phyloP scores from a whole-genome alignment of 2,888 invertebrate genomes.

The Platerodrilus igneus region DNA sequence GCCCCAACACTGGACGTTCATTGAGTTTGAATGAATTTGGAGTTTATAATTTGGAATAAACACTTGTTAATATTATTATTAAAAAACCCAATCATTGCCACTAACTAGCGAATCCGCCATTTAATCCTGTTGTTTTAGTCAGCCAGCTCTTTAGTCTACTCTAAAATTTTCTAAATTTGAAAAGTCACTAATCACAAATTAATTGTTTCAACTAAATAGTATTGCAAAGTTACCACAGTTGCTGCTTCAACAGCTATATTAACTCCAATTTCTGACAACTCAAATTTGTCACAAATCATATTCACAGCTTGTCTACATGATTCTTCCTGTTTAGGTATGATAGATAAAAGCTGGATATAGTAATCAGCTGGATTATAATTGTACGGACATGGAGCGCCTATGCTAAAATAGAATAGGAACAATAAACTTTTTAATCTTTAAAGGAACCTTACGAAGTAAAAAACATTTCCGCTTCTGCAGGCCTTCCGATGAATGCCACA shows the following conservation, averaged over 20 bases:
- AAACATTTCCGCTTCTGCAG: conserved; percentile 72
- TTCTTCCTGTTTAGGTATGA: conserved; percentile 77
- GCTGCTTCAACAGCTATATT: conserved; percentile 56
- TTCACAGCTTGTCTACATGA: conserved; percentile 74
- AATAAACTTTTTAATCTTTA: conserved; percentile 4
- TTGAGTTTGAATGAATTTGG: too few species aligned
- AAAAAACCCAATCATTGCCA: too few species aligned
- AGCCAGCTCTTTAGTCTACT: too few species aligned
- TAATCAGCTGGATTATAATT: conserved; percentile 95
- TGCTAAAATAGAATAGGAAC: conserved; percentile 50
- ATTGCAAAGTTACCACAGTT: conserved; percentile 43
- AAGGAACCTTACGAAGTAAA: conserved; percentile 65
- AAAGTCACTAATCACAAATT: too few species aligned
- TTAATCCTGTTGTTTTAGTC: too few species aligned
- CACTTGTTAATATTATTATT: too few species aligned
- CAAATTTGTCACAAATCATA: conserved; percentile 74
- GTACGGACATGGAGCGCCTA: conserved; percentile 78
- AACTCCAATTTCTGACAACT: conserved; percentile 59
- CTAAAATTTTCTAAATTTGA: too few species aligned
- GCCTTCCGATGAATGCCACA: conserved; percentile 81
- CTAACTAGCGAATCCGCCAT: too few species aligned
- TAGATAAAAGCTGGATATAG: conserved; percentile 83
- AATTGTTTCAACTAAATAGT: too few species aligned
- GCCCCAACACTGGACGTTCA: too few species aligned
- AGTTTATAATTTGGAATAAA: too few species aligned